Conservation (phyloP, 2,888 invertebrate genomes). For the Homarus gammarus region DNA sequence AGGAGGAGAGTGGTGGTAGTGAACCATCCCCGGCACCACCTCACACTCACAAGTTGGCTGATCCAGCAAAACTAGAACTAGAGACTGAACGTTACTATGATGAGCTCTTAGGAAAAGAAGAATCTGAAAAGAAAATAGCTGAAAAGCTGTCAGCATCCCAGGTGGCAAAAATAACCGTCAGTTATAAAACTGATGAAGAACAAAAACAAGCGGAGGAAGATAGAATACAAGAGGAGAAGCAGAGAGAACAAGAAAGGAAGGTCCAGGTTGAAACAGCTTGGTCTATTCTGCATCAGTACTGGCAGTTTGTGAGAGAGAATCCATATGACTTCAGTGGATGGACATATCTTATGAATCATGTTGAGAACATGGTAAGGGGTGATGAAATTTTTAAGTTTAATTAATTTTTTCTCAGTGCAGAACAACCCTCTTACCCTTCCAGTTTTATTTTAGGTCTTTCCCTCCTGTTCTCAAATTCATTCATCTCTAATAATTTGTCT, state of each 20-base stretch:
- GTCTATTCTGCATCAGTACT: slow-evolving; percentile 77
- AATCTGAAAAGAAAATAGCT: slow-evolving; percentile 25
- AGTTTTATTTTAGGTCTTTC: no score
- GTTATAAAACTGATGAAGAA: slow-evolving; percentile 30
- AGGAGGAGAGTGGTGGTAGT: not conserved
- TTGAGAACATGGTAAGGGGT: slow-evolving; percentile 77
- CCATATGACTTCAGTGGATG: slow-evolving; percentile 78
- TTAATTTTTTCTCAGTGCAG: not conserved
- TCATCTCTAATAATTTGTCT: no score
- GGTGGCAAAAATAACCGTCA: slow-evolving; percentile 62
- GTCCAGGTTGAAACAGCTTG: slow-evolving; percentile 76
- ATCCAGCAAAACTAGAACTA: slow-evolving; percentile 44
- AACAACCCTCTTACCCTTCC: no score
- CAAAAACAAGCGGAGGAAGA: slow-evolving; percentile 61
- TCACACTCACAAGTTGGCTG: slow-evolving; percentile 18
- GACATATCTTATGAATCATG: slow-evolving; percentile 78
- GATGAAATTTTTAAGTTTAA: no score
- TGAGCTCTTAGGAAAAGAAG: slow-evolving; percentile 46
- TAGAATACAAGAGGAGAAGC: slow-evolving; percentile 59
- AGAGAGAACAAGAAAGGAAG: slow-evolving; percentile 51
- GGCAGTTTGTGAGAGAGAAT: slow-evolving; percentile 78
- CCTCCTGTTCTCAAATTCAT: no score
- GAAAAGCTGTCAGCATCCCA: slow-evolving; percentile 49
- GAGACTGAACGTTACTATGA: slow-evolving; percentile 68
- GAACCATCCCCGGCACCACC: slow-evolving; percentile 65